These are phyloP conservation scores for Lates japonicus DNA, from an alignment of 2,797 vertebrate genomes.

Conservation along the genomic window DNA sequence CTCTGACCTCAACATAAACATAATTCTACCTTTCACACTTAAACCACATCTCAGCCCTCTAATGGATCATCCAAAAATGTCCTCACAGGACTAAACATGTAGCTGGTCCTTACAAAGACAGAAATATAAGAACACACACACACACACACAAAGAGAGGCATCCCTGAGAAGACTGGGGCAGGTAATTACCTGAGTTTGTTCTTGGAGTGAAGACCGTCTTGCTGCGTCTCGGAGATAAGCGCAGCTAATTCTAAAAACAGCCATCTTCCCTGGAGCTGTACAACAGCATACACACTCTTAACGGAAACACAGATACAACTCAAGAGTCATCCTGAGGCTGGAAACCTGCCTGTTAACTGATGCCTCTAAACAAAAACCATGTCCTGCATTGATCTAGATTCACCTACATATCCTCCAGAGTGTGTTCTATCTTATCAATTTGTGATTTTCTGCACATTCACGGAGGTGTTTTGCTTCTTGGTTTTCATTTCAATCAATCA, in stretches of 20 bases:
- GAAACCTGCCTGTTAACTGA: neutral
- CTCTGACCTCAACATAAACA: neutral
- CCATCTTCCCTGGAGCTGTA: constrained; percentile 19
- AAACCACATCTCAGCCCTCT: neutral
- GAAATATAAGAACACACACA: neutral
- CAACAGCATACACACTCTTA: neutral
- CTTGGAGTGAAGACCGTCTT: constrained; percentile 36
- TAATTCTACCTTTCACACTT: too few relatives aligned
- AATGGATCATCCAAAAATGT: neutral
- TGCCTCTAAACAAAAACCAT: neutral
- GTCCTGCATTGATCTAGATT: neutral
- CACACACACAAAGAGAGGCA: neutral
- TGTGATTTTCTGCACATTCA: neutral
- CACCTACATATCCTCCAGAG: neutral
- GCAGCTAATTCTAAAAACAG: constrained; percentile 38
- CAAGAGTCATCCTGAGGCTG: neutral
- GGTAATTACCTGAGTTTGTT: constrained; percentile 62
- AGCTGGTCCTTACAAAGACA: neutral
- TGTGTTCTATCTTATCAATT: neutral
- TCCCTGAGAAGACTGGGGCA: neutral
- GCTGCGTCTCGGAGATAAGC: constrained; percentile 18
- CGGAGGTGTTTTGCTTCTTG: neutral
- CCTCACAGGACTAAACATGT: too few relatives aligned
- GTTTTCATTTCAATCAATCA: neutral
- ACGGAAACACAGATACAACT: constrained; percentile 7